Conservation (phyloP, 1,140 invertebrate species). For the Drosophila takahashii region DNA sequence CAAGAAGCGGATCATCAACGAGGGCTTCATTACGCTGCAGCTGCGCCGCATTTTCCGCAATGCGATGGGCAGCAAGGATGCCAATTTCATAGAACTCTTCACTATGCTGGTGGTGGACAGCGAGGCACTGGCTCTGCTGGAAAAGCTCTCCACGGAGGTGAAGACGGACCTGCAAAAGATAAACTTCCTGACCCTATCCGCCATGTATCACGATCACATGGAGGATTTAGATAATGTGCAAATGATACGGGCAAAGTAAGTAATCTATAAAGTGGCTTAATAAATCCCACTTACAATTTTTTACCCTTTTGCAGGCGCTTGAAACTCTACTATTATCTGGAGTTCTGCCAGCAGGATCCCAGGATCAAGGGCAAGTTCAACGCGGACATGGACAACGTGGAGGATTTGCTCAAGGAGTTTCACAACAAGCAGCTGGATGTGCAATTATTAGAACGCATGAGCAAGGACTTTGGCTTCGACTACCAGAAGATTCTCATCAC, state of each 20-base stretch:
- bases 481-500: constrained; percentile 77
- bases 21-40: constrained; percentile 72
- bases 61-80: constrained; percentile 65
- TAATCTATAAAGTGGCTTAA: not conserved
- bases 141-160: constrained; percentile 65
- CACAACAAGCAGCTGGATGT: constrained; percentile 75
- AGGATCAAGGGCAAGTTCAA: constrained; percentile 70
- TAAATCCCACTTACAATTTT: not conserved
- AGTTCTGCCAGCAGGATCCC: constrained; percentile 79
- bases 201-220: constrained; percentile 74
- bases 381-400: constrained; percentile 74
- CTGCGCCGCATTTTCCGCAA: constrained; percentile 69
- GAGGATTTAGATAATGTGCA: constrained; percentile 60
- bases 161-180: constrained; percentile 77
- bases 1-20: constrained; percentile 66
- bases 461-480: constrained; percentile 75
- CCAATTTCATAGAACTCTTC: constrained; percentile 75
- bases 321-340: constrained; percentile 78
- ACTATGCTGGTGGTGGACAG: constrained; percentile 65
- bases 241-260: constrained; percentile 64
- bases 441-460: constrained; percentile 71
- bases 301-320: constrained; percentile 54
- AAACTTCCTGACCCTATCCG: constrained; percentile 71
- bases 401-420: constrained; percentile 75
- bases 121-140: constrained; percentile 50